Evolutionary conservation across 2,113 vertebrate species (phyloP), one percentile per base, ranked within the genome.

Genomic region (Triplophysa dalaica): DNA sequence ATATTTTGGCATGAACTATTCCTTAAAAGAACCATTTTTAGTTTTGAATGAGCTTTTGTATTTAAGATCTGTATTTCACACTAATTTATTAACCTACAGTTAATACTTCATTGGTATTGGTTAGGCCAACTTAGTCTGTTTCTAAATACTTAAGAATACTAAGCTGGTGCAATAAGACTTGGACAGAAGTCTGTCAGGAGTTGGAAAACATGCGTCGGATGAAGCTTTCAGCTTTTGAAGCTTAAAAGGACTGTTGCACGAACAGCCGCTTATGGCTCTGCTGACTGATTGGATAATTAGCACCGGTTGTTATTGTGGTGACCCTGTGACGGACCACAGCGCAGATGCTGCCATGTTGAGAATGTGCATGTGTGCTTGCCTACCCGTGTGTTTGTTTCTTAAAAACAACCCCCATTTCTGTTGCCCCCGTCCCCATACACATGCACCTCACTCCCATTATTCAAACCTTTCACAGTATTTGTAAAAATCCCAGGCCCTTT

Each of bases 201-300:
- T 33, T 1, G 8, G 52, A 6, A 8, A 48, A 54, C 63, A 66
- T 2, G 19, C 29, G 5, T 7, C n/a, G 5, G 64, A 65, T 61
- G 16, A 70, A 21, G 10, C 50, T 21, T 60, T 48, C 21, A 48
- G 33, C 58, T 48, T 75, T 62, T 29, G 41, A 26, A 75, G 43
- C 60, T 65, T 54, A 70, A 70, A 80, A 64, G 50, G 29, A 24
- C 43, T 64, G 70, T 17, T 0, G 19, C 24, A 2, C 19, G 10
- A 65, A 63, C 61, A 65, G 72, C 56, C 17, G 41, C 67, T 48
- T 24, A 64, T 38, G 62, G 16, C 52, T 8, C 45, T 54, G 69
- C 45, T 67, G 78, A 83, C 62, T 73, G 78, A 83, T 80, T 83
- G 73, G 78, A 45, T 62, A 72, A 83, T 81, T 77, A 73, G 78